Base-by-base conservation (phyloP, 2,888 invertebrate genomes). In the Callyntrura guangdongensis region DNA sequence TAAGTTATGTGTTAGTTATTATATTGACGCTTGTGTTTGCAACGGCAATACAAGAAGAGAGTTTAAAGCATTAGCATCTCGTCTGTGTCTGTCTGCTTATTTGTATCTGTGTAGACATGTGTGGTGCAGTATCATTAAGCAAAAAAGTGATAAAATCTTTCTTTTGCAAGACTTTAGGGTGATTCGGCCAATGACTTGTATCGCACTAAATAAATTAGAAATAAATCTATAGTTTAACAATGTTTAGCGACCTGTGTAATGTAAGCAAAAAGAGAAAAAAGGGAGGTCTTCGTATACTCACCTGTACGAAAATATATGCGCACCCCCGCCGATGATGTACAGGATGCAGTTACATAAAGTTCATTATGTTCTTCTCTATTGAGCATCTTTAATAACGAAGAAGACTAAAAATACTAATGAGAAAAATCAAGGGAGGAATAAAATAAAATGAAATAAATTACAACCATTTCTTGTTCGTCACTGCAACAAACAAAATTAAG, bases 191-290 rank as follows among this genome's bases (percentile, higher is more conserved):
- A 89, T 89, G 89, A 89, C 89, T 89, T 89, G 79, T 61, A 89
- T 89, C 89, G 89, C 85, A 79, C 89, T 89, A 85, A 89, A 89
- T 89, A 84, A 88, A 89, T 89, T 84, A 84, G 84, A 89, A 85
- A 84, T 79, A 89, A 89, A 84, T 89, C 89, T 89, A 84, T 89
- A 79, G 89, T 85, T 89, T 89, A 67, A 61, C 79, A 84, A 89
- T 89, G 89, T 89, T 89, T 89, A 89, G 89, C 89, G 89, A 89
- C 89, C 89, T 89, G 89, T 89, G 85, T 79, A 85, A 85, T 84
- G 25, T 53, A 89, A 69, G 45, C n/a, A 22, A 64, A 86, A 49
- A 79, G 49, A 86, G 69, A 72, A 61, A 45, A 84, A 49, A 47
- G 69, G 84, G 53, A 69, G 84, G 69, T 67, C 45, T 64, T 45